Evolutionary conservation across 2,888 invertebrate species (phyloP), one percentile per base, ranked within the genome.

Genomic region (Spodoptera exigua): DNA sequence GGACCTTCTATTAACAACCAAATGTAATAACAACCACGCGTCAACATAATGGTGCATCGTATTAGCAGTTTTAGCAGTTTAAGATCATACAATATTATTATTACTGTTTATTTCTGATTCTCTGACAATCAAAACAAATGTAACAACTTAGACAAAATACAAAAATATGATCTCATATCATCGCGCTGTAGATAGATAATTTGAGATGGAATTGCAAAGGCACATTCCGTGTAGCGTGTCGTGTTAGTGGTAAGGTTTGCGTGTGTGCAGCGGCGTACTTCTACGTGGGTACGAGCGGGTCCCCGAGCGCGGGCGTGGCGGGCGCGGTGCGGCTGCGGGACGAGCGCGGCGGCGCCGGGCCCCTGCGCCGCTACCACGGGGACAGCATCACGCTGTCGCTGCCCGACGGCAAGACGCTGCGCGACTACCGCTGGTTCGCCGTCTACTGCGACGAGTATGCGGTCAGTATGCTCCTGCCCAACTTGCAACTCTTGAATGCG

Each of bases 391-490:
- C 98, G 52, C 90, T 99, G 45, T 96, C 98, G 12, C 94, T 98
- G 74, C 98, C 98, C 0, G 98, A 98, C 77, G 98, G 98, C 45
- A 97, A 97, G 86, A 97, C 97, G 32, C 93, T 98, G 62, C 95
- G 95, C 79, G 97, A 97, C 89, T 95, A 98, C 85, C 96, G 96
- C 85, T 98, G 98, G 97, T 96, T 99, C 90, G 96, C 97, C 11
- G 96, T 99, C 36, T 99, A 98, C 97, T 98, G 98, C 89, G 97
- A 98, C 83, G 98, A 98, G 85, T 98, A 96, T 82, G 95, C 97
- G 57, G 98, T 98, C 83, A 96, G 96, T 95, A 78, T 12, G 37
- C 21, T 13, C 13, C 5, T 3, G 11, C 27, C 1, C 5, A 12
- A 16, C 27, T 45, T 45, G 32, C 10, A 39, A 36, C 32, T 55